Evolutionary conservation across 2,888 invertebrate genomes (phyloP), one percentile per base, ranked within the genome.

Genomic region (Meghimatium bilineatum): DNA sequence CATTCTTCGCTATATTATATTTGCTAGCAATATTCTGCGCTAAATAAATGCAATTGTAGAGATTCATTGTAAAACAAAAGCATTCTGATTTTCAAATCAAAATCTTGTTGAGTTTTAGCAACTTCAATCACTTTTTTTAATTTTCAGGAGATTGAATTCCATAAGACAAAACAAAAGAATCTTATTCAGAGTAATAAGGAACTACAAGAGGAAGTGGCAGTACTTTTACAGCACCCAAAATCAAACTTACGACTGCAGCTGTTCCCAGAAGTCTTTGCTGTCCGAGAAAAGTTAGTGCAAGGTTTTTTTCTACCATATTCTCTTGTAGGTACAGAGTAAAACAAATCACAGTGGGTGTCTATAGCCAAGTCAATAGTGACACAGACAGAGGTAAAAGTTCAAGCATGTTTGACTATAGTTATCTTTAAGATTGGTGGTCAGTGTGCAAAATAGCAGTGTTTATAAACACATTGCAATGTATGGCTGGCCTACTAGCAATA

Each of bases 201-300:
- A n/a, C 85, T 93, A 26, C 87, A 91, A 82, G 80, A 84, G 56
- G 88, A 89, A 78, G 90, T 93, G 0, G 85, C 89, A 49, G 71
- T 80, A 29, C 82, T 92, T n/a, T 83, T 91, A 66, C 76, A 77
- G 76, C 90, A 91, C 83, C 92, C 92, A 26, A 90, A 90, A 83
- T 90, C 92, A 36, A 92, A 92, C 78, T 86, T 90, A 17, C 84
- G 92, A n/a, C 88, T 91, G 67, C 92, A 93, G 81, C 90, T 93
- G 90, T 93, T 93, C 76, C 93, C 93, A 67, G 92, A 93, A 84
- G 91, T 93, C 86, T 93, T 90, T 81, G 89, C 91, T 0, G 83
- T 83, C 17, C 85, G 87, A 86, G 85, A 89, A 87, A 92, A 92
- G 92, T 93, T 88, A 89, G 91, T 86, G 0, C 29, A 38, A 38